Evolutionary conservation across 2,888 invertebrate genomes (phyloP), one percentile per base, ranked within the genome.

Genomic region (Meloe dianella): DNA sequence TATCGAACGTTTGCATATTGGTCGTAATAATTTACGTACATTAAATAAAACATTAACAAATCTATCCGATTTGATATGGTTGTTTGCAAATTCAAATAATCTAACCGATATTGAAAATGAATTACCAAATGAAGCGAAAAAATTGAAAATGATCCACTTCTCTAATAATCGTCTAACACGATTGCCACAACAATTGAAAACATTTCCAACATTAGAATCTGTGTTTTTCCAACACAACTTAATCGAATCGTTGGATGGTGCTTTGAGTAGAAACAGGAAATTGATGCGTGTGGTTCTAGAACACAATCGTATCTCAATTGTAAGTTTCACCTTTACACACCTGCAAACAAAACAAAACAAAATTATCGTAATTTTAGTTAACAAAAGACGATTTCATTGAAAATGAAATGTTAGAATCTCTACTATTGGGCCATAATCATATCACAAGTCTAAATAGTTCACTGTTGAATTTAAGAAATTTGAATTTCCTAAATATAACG

Each of bases 1-100:
- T 7, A 80, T 94, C 57, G 87, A 88, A 61, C 90, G 90, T 61
- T 84, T 94, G 10, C 93, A 93, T 80, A 84, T 94, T 64, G 93
- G 92, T 0, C 86, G 91, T 12, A 94, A 95, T 83, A 88, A 90
- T 76, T 85, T 95, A 57, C 88, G 85, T 66, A 87, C 88, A 61
- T 82, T 95, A 63, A 94, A 94, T 79, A 91, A 91, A n/a, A 92
- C 93, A 0, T 82, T 94, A n/a, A 87, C 90, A 69, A 89, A 92
- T 65, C 84, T 94, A 60, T 88, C 89, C 68, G 88, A 91, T 68
- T 84, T 95, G 68, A 90, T 91, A 77, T 92, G 93, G 89, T 86
- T 95, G 59, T 91, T 93, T 74, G 89, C 94, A 60, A 93, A 93
- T 79, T 87, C 89, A 64, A 95, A 95, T 82, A 88, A 91, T 74